phyloP scores from a whole-genome alignment of 2,797 vertebrate genomes.

The Aeoliscus strigatus region DNA sequence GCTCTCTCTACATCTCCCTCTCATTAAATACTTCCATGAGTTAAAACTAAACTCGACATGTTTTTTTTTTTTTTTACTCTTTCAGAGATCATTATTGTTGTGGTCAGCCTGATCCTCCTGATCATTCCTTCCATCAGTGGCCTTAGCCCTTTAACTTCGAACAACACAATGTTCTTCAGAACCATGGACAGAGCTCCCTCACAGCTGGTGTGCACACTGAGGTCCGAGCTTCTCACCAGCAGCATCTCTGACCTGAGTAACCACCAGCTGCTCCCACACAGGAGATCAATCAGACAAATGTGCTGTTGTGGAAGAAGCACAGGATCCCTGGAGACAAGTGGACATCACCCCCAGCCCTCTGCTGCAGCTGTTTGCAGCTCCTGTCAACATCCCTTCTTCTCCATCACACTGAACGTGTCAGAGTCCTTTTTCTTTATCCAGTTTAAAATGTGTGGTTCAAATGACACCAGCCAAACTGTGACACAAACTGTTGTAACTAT shows the following conservation, averaged over 20 bases:
- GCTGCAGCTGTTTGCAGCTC: conserved; percentile 22
- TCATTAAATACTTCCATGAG: background rate
- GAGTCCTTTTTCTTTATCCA: no score
- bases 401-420: no score
- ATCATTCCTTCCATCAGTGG: no score
- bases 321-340: conserved; percentile 17
- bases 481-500: conserved; percentile 1
- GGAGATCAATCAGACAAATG: conserved; percentile 29
- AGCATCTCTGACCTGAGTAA: conserved; percentile 20
- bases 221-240: conserved; percentile 11
- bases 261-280: conserved; percentile 37
- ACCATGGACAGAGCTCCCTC: conserved; percentile 65
- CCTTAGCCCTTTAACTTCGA: no score
- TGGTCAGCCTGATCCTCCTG: no score
- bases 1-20: conserved; percentile 4
- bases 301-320: conserved; percentile 23
- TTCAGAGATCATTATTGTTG: no score
- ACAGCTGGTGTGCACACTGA: conserved; percentile 8
- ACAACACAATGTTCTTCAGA: no score
- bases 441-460: background rate
- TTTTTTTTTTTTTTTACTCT: no score
- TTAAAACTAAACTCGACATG: no score
- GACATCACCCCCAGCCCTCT: conserved; percentile 14
- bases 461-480: background rate
- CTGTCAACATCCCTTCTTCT: no score